Conservation (phyloP, 2,888 invertebrate species). For the Diaprepes abbreviatus region DNA sequence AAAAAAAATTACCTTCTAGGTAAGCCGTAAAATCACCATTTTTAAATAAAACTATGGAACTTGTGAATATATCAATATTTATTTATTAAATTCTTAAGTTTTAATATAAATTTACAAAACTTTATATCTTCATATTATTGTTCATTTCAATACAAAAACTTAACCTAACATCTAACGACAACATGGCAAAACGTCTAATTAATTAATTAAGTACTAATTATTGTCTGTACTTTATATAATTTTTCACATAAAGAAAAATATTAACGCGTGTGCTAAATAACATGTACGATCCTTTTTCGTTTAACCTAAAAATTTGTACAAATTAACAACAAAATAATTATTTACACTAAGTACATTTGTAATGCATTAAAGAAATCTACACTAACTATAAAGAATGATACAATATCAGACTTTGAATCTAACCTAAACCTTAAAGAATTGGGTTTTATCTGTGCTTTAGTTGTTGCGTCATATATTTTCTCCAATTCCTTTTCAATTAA, state of each 20-base stretch:
- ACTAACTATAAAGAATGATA: neutral
- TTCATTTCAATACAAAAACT: conserved; percentile 24
- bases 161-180: conserved; percentile 23
- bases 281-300: neutral
- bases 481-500: too few species aligned
- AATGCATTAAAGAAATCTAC: neutral
- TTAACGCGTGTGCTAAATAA: neutral
- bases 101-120: conserved; percentile 22
- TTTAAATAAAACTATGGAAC: neutral
- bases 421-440: neutral
- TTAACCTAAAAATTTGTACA: conserved; percentile 5
- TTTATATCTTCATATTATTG: conserved; percentile 19
- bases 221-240: conserved; percentile 11
- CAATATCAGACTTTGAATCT: neutral
- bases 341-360: neutral
- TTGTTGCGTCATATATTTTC: too few species aligned
- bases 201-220: conserved; percentile 5
- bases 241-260: conserved; percentile 7
- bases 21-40: too few species aligned
- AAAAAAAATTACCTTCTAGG: too few species aligned
- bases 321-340: neutral
- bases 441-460: neutral
- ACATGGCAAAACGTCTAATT: conserved; percentile 25
- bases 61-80: conserved; percentile 24
- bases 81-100: conserved; percentile 21